Conservation (phyloP, 2,113 vertebrate species). For the Patagioenas fasciata region DNA sequence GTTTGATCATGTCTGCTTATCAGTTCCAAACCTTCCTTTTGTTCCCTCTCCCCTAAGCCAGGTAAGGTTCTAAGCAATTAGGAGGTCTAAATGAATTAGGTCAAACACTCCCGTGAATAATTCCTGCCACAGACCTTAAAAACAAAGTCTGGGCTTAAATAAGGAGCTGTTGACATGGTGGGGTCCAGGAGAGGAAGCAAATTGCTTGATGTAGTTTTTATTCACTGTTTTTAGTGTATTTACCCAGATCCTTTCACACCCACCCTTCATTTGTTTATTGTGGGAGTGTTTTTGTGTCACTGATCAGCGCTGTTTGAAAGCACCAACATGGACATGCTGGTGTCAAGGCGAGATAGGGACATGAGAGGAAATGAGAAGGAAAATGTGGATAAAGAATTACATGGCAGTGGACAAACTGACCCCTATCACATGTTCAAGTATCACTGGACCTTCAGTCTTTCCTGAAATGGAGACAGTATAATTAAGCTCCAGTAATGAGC, state of each 20-base stretch:
- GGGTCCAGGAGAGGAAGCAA: not conserved
- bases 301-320: not conserved
- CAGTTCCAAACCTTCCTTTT: not conserved
- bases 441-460: not conserved
- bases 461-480: not conserved
- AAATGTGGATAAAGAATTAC: not conserved
- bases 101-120: not conserved
- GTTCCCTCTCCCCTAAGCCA: not conserved
- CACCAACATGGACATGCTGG: rapidly evolving
- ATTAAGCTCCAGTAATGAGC: not conserved
- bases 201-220: not conserved
- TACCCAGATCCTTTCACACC: not conserved
- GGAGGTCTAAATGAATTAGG: not conserved
- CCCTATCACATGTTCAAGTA: not conserved
- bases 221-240: not conserved
- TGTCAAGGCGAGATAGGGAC: rapidly evolving
- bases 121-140: not conserved
- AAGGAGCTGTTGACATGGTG: not conserved
- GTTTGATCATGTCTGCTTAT: not conserved
- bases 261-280: rapidly evolving
- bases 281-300: not conserved
- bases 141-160: not conserved
- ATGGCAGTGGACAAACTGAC: not conserved
- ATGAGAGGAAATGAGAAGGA: not conserved
- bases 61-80: not conserved